Percentiles rank a stretch among this genome's conserved stretches.
phyloP scores from a whole-genome alignment of 2,113 vertebrate species.

The Cyrtonyx montezumae region DNA sequence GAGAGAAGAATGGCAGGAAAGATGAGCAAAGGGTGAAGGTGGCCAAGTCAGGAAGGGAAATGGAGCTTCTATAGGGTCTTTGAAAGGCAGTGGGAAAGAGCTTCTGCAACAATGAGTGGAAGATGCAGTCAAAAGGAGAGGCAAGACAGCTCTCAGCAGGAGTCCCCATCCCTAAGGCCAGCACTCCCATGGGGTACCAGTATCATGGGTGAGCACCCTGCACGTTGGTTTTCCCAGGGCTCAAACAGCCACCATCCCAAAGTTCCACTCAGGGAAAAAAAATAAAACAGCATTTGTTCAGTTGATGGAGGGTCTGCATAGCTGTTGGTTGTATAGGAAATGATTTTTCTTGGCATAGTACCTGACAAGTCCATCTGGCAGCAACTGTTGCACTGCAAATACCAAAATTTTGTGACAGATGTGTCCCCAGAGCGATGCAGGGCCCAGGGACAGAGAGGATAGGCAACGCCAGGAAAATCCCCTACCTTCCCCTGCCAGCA shows the following conservation, averaged over 20 bases:
- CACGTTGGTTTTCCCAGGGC: neutral
- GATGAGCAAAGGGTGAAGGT: neutral
- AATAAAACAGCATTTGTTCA: neutral
- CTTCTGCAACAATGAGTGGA: neutral
- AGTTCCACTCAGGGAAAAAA: neutral
- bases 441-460: neutral
- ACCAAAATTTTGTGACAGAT: neutral
- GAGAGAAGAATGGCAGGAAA: neutral
- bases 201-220: neutral
- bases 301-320: neutral
- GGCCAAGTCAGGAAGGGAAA: neutral
- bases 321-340: neutral
- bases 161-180: accelerated
- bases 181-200: neutral
- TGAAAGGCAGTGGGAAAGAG: neutral
- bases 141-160: neutral
- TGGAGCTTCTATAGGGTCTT: neutral
- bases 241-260: neutral
- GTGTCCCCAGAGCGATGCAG: accelerated
- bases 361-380: neutral
- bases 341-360: neutral
- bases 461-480: neutral
- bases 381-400: neutral
- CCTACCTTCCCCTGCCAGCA: neutral
- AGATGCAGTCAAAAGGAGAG: neutral